phyloP scores from a whole-genome alignment of 2,113 vertebrate genomes.

The Arothron firmamentum region DNA sequence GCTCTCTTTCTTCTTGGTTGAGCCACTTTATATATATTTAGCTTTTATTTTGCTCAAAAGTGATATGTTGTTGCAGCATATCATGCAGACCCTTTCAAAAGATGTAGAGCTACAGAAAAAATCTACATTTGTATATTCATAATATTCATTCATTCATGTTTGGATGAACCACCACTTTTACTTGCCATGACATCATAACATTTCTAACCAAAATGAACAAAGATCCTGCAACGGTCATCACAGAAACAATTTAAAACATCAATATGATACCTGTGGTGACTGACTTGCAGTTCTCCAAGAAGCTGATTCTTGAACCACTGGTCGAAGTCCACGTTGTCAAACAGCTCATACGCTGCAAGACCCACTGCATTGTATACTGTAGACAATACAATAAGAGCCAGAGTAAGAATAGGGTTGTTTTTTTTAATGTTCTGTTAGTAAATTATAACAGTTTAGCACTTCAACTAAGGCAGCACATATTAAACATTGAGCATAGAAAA shows the following conservation, averaged over 20 bases:
- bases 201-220: neutral
- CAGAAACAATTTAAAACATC: neutral
- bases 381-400: conserved; percentile 27
- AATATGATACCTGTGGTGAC: conserved; percentile 83
- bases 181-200: too few species aligned
- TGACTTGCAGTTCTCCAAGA: conserved; percentile 89
- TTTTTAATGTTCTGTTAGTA: too few species aligned
- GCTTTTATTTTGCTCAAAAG: neutral
- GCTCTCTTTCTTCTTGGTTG: neutral
- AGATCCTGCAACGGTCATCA: neutral
- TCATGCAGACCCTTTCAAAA: neutral
- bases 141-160: too few species aligned
- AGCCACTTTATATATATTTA: neutral
- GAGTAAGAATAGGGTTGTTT: neutral
- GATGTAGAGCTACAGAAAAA: neutral
- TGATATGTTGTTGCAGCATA: neutral
- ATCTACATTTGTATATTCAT: too few species aligned
- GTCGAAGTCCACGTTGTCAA: conserved; percentile 98
- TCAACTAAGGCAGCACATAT: too few species aligned
- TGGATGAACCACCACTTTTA: too few species aligned
- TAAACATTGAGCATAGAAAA: too few species aligned
- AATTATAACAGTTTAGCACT: too few species aligned
- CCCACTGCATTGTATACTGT: conserved; percentile 96
- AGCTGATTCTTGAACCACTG: conserved; percentile 98
- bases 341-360: conserved; percentile 92